Evolutionary conservation across 2,113 vertebrate genomes (phyloP).

Genomic region (Periophthalmodon schlosseri): DNA sequence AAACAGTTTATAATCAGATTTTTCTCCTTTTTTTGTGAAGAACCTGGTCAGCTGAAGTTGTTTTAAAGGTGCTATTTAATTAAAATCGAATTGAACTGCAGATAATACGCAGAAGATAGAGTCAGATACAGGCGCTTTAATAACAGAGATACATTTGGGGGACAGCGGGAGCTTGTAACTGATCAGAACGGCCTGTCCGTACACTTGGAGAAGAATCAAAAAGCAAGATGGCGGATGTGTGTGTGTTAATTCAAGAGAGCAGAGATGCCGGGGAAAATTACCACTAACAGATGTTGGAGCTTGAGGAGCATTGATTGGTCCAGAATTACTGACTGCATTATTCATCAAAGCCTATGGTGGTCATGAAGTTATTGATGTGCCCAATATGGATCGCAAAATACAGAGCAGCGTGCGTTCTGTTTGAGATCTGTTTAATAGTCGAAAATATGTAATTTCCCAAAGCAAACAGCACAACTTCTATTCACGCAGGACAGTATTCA

Average conservation of each 20-base stretch:
- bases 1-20: too few relatives aligned
- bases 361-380: conserved; percentile 76
- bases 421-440: conserved; percentile 48
- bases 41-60: too few relatives aligned
- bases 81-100: too few relatives aligned
- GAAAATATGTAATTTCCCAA: conserved; percentile 49
- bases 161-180: conserved; percentile 54
- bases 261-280: conserved; percentile 74
- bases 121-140: conserved; percentile 62
- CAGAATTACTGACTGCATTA: conserved; percentile 76
- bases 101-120: too few relatives aligned
- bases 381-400: conserved; percentile 73
- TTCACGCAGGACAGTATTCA: not conserved
- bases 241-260: conserved; percentile 74
- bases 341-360: conserved; percentile 76
- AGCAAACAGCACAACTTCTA: too few relatives aligned
- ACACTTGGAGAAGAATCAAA: conserved; percentile 46
- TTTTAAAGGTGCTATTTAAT: too few relatives aligned
- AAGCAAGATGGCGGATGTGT: conserved; percentile 37
- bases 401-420: conserved; percentile 64
- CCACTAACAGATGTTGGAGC: conserved; percentile 77
- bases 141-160: conserved; percentile 84
- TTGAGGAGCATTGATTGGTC: conserved; percentile 79
- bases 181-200: conserved; percentile 69
- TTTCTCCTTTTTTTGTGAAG: too few relatives aligned